Evolutionary conservation across 1,140 invertebrate species (phyloP).

Genomic region (Acyrthosiphon pisum): DNA sequence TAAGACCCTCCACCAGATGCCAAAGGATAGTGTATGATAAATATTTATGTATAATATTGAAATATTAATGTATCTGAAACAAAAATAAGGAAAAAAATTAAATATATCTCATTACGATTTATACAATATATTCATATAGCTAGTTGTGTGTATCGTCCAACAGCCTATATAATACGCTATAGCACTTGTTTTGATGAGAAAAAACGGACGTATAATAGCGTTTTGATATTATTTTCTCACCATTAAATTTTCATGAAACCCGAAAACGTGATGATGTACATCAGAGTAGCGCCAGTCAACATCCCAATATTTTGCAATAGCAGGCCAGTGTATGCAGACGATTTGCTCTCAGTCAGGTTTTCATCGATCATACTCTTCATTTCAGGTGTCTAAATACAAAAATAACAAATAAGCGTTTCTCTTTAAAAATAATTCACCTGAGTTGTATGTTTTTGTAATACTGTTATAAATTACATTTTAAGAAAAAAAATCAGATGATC

Average conservation of each 20-base stretch:
- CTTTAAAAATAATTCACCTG: background rate
- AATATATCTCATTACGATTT: background rate
- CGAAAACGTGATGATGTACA: constrained; percentile 59
- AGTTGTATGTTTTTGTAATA: background rate
- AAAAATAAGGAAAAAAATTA: background rate
- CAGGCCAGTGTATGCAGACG: constrained; percentile 57
- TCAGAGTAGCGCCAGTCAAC: constrained; percentile 58
- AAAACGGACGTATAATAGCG: background rate
- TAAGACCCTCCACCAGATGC: background rate
- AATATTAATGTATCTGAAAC: background rate
- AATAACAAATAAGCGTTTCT: background rate
- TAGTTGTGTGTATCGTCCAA: background rate
- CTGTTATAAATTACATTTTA: background rate
- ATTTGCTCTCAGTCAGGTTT: constrained; percentile 58
- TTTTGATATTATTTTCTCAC: background rate
- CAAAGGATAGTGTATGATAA: background rate
- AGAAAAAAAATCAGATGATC: background rate
- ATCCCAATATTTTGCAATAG: constrained; percentile 61
- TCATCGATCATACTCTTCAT: constrained; percentile 62
- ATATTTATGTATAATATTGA: background rate
- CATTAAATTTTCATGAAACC: background rate
- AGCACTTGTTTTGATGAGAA: background rate
- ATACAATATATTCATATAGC: background rate
- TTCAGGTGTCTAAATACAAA: constrained; percentile 63
- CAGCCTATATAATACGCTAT: too few species aligned